Conservation (phyloP, 2,113 vertebrate species). For the Tetrao urogallus region DNA sequence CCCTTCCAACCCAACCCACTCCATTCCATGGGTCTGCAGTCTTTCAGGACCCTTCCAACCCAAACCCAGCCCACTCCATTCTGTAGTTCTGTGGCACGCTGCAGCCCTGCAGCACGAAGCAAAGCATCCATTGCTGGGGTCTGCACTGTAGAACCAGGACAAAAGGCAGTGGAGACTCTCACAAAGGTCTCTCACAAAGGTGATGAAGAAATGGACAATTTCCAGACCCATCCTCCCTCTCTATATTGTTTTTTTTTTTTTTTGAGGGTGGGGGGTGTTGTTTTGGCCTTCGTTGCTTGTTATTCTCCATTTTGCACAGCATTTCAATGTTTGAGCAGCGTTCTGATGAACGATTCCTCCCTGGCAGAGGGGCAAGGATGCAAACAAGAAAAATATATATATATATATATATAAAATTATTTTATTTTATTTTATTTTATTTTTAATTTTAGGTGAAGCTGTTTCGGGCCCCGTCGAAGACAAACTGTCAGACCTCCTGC, state of each 20-base stretch:
- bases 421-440: neutral
- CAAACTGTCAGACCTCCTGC: slow-evolving; percentile 31
- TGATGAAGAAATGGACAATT: too few relatives aligned
- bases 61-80: too few relatives aligned
- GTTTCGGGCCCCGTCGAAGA: neutral
- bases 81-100: too few relatives aligned
- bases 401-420: neutral
- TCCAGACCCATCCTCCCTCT: neutral
- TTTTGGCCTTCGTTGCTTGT: neutral
- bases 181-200: neutral
- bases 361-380: neutral
- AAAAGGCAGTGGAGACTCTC: neutral
- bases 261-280: too few relatives aligned
- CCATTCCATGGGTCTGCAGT: too few relatives aligned
- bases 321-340: neutral
- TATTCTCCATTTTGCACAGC: neutral
- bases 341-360: neutral
- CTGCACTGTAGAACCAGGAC: neutral
- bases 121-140: fast-evolving
- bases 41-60: too few relatives aligned
- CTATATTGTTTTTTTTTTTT: neutral
- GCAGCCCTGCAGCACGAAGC: neutral
- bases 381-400: neutral
- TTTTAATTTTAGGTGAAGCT: neutral
- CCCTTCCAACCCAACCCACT: too few relatives aligned